Percentiles rank a stretch among this genome's conserved stretches.
These are phyloP conservation scores for Bombus picipes DNA, from an alignment of 1,140 invertebrate genomes.

Conservation along the genomic window DNA sequence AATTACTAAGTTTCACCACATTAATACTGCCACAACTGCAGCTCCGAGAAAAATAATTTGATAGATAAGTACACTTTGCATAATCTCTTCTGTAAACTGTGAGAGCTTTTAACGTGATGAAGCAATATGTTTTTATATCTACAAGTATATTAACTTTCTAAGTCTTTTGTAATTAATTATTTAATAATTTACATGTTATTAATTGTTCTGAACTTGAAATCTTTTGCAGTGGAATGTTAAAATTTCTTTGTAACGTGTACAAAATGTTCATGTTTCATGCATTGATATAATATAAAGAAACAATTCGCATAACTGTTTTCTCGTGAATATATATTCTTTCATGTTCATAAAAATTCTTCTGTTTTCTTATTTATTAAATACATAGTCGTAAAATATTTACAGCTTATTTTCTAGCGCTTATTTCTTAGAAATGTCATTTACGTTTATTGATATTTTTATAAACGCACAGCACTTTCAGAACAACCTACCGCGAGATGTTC, in stretches of 20 bases:
- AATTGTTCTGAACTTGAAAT: neutral
- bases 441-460: neutral
- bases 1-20: neutral
- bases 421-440: neutral
- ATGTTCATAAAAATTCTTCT: slow-evolving; percentile 1
- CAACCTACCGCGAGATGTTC: neutral
- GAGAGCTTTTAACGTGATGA: neutral
- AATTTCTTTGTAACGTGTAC: neutral
- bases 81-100: slow-evolving; percentile 7
- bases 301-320: neutral
- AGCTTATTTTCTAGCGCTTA: slow-evolving; percentile 3
- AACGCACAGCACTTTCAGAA: neutral
- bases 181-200: neutral
- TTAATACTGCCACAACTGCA: neutral
- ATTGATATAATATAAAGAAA: neutral
- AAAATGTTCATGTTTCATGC: neutral
- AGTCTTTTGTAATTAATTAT: neutral
- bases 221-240: slow-evolving; percentile 12
- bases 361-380: neutral
- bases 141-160: slow-evolving; percentile 4
- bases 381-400: slow-evolving; percentile 12
- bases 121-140: neutral
- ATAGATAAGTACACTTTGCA: slow-evolving; percentile 37
- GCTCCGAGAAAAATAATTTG: neutral
- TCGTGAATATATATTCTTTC: neutral